Conservation (phyloP, 2,797 vertebrate species). For the Anguilla megastoma region DNA sequence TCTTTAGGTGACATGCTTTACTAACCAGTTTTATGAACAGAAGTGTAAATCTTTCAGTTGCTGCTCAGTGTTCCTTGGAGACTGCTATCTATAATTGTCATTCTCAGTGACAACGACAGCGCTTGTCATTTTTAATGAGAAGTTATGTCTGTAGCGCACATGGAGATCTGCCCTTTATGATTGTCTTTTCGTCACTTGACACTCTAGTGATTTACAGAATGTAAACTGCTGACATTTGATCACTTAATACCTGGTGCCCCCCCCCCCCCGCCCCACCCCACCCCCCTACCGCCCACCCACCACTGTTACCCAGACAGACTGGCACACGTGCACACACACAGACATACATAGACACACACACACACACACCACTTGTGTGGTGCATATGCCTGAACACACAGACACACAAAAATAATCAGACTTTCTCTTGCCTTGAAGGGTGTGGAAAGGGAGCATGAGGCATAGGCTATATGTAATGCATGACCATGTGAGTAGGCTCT, state of each 20-base stretch:
- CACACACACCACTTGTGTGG: background rate
- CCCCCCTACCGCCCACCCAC: too few species aligned
- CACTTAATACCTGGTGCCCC: constrained; percentile 16
- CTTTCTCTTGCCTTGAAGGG: background rate
- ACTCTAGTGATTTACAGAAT: constrained; percentile 41
- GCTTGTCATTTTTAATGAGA: constrained; percentile 46
- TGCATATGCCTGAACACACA: background rate
- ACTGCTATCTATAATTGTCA: constrained; percentile 19
- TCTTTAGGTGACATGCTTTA: constrained; percentile 15
- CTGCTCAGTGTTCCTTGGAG: constrained; percentile 36
- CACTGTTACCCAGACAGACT: too few species aligned
- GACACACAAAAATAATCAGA: background rate
- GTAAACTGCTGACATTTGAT: constrained; percentile 37
- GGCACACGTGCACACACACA: too few species aligned
- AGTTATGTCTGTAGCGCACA: constrained; percentile 38
- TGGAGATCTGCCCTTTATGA: constrained; percentile 4
- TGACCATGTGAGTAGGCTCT: background rate
- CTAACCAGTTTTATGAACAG: constrained; percentile 12
- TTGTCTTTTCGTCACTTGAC: constrained; percentile 35
- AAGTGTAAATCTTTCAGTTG: constrained; percentile 45
- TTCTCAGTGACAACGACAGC: constrained; percentile 31
- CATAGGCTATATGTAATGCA: background rate
- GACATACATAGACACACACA: background rate
- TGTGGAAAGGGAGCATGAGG: background rate
- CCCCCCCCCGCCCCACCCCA: background rate